Evolutionary conservation across 2,113 vertebrate species (phyloP).

Genomic region (Poeciliopsis retropinna): DNA sequence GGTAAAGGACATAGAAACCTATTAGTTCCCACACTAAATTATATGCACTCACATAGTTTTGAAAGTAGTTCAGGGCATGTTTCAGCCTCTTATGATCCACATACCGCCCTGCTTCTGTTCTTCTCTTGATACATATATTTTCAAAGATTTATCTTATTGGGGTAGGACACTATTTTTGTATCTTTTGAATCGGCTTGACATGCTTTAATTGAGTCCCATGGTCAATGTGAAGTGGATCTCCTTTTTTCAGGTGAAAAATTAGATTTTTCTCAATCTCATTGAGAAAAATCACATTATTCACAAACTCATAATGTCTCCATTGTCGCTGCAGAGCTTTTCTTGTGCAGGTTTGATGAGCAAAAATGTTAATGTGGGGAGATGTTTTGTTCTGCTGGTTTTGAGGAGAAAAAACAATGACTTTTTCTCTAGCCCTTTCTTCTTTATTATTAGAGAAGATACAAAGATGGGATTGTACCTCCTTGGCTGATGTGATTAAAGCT

Average conservation of each 20-base stretch:
- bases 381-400: no score
- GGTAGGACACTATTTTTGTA: slow-evolving; percentile 7
- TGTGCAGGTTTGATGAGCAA: slow-evolving; percentile 35
- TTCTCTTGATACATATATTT: slow-evolving; percentile 24
- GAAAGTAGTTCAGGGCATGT: no score
- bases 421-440: no score
- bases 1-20: no score
- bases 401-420: no score
- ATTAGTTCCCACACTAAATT: no score
- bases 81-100: no score
- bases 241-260: background rate
- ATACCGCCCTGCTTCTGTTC: background rate
- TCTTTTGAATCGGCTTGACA: slow-evolving; percentile 12
- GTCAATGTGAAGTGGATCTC: slow-evolving; percentile 13
- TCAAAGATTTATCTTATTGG: slow-evolving; percentile 33
- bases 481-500: slow-evolving; percentile 49
- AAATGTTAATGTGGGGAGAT: slow-evolving; percentile 1
- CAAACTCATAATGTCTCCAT: slow-evolving; percentile 23
- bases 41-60: no score
- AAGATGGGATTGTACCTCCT: slow-evolving; percentile 1
- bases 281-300: slow-evolving; percentile 32
- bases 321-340: slow-evolving; percentile 26
- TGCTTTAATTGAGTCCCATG: slow-evolving; percentile 22
- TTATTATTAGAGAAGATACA: slow-evolving; percentile 12
- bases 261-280: background rate